Percentiles rank a stretch among this genome's conserved stretches.
These are phyloP conservation scores for Apteryx mantelli DNA, from an alignment of 2,113 vertebrate species.

Conservation along the genomic window DNA sequence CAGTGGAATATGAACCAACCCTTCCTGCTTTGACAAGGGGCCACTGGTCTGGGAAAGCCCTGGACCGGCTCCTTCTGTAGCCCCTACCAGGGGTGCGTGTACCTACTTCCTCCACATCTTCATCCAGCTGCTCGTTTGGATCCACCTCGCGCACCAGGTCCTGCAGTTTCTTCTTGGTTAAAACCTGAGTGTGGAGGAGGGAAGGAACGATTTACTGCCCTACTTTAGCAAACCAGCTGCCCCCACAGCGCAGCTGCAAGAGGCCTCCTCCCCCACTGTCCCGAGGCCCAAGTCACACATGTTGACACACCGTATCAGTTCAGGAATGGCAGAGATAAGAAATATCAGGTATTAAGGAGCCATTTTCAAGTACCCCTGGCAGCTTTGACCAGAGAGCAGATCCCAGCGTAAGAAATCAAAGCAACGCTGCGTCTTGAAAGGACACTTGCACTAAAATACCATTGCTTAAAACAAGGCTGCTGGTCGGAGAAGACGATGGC, in stretches of 20 bases:
- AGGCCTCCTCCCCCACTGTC: rapidly evolving
- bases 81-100: rapidly evolving
- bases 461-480: neutral
- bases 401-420: too few species aligned
- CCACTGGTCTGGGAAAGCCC: rapidly evolving
- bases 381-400: neutral
- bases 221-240: neutral
- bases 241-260: neutral
- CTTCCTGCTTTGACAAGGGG: neutral
- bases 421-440: too few species aligned
- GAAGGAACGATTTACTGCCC: neutral
- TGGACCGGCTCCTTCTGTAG: neutral
- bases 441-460: neutral
- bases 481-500: neutral
- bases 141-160: conserved; percentile 98
- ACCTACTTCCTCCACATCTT: conserved; percentile 96
- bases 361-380: neutral
- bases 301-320: neutral
- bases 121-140: conserved; percentile 97
- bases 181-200: conserved; percentile 78
- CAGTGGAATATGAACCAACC: neutral
- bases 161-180: conserved; percentile 98
- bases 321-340: neutral
- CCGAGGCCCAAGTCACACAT: rapidly evolving
- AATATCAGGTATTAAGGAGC: neutral